Conservation (phyloP, 2,113 vertebrate species). For the Pelmatolapia mariae region DNA sequence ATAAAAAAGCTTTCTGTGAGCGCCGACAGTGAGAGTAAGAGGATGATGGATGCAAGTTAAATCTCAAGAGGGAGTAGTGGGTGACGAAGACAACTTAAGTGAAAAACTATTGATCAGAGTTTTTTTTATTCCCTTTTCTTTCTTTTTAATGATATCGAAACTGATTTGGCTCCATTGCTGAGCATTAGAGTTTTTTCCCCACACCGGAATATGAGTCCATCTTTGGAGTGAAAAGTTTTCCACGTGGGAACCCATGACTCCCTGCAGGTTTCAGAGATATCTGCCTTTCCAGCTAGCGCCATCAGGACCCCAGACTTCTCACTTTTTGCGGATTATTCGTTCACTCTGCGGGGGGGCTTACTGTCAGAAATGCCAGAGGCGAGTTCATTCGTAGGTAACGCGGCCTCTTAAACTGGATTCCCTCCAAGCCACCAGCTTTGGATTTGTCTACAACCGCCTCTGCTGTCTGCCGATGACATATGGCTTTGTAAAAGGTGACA, state of each 20-base stretch:
- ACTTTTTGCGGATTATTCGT: conserved; percentile 39
- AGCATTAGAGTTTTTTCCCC: not conserved
- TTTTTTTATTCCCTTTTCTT: not conserved
- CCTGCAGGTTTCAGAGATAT: conserved; percentile 16
- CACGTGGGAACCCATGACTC: conserved; percentile 2
- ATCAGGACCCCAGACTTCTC: conserved; percentile 3
- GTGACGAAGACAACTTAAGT: not conserved
- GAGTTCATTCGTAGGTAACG: conserved; percentile 41
- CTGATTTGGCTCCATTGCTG: not conserved
- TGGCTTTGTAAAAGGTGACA: conserved; percentile 60
- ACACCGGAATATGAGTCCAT: conserved; percentile 13
- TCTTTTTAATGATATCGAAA: conserved; percentile 3
- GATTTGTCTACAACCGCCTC: conserved; percentile 35
- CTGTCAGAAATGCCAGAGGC: conserved; percentile 41
- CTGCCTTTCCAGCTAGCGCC: not conserved
- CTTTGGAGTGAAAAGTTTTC: conserved; percentile 18
- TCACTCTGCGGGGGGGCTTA: conserved; percentile 4
- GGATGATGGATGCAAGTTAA: conserved; percentile 50
- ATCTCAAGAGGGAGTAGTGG: not conserved
- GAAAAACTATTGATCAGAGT: not conserved
- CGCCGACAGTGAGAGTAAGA: not conserved
- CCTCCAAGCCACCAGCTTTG: conserved; percentile 13
- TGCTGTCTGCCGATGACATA: conserved; percentile 38
- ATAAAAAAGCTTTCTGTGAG: conserved; percentile 36
- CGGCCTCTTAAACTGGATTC: conserved; percentile 37